These are phyloP conservation scores for Cassiopea xamachana DNA, from an alignment of 30 jellyfish, hydroid and myxozoan genomes.

Conservation along the genomic window DNA sequence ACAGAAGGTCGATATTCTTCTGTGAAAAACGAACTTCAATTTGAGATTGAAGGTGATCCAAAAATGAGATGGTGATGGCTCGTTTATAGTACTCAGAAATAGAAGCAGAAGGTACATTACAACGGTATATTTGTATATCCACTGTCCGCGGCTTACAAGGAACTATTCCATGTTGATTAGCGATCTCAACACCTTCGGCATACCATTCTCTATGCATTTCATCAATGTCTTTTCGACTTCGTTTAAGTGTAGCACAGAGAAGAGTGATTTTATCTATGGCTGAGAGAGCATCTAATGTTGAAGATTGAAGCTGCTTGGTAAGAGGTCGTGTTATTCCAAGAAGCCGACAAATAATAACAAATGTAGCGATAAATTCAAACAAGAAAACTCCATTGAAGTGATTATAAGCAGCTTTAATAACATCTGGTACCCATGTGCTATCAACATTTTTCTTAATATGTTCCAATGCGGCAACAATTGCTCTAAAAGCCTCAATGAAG, in stretches of 20 bases:
- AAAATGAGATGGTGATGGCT: background rate
- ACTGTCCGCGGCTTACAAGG: slow-evolving; percentile 20
- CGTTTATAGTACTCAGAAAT: slow-evolving; percentile 8
- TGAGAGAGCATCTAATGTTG: background rate
- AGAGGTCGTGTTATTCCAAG: slow-evolving; percentile 39
- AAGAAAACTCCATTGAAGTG: background rate
- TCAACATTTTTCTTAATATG: background rate
- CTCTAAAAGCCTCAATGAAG: slow-evolving; percentile 23
- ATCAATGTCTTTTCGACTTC: background rate
- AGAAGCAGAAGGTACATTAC: slow-evolving; percentile 24
- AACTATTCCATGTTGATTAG: background rate
- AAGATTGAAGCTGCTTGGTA: slow-evolving; percentile 34
- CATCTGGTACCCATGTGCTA: background rate
- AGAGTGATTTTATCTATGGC: slow-evolving; percentile 7
- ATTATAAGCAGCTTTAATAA: background rate
- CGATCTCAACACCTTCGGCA: slow-evolving; percentile 8
- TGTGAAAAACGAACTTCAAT: slow-evolving; percentile 10
- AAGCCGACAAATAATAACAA: background rate
- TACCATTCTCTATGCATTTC: background rate
- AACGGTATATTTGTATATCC: slow-evolving; percentile 1
- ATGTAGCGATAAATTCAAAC: slow-evolving; percentile 9
- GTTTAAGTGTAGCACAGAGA: background rate
- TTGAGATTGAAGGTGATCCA: slow-evolving; percentile 17
- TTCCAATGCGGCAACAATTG: slow-evolving; percentile 24
- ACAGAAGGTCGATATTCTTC: slow-evolving; percentile 7